A percentile compares a stretch with the other conserved stretches of the same genome.
These are phyloP conservation scores for Boloria euphrosyne DNA, from an alignment of 2,888 invertebrate species.

Conservation along the genomic window DNA sequence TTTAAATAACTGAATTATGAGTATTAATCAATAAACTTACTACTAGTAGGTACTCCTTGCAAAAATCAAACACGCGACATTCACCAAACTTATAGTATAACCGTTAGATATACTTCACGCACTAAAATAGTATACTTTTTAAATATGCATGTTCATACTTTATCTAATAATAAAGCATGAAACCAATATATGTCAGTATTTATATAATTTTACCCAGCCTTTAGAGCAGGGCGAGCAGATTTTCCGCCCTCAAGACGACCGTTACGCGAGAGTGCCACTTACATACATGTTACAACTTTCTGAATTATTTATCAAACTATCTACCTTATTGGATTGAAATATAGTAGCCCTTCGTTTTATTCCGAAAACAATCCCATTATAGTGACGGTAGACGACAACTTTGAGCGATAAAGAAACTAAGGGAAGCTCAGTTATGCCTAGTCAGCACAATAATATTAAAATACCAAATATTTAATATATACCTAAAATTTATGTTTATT, in stretches of 20 bases:
- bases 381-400: constrained; percentile 45
- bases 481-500: too few species aligned
- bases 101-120: too few species aligned
- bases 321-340: constrained; percentile 77
- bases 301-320: constrained; percentile 80
- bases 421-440: constrained; percentile 28
- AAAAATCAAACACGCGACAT: too few species aligned
- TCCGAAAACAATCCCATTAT: constrained; percentile 56
- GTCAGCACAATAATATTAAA: constrained; percentile 31
- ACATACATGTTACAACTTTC: constrained; percentile 78
- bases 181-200: constrained; percentile 61
- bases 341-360: constrained; percentile 56
- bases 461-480: too few species aligned
- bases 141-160: not conserved
- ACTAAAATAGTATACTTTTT: too few species aligned
- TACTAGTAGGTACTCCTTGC: too few species aligned
- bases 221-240: constrained; percentile 55
- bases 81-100: too few species aligned
- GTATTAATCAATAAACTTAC: too few species aligned
- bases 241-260: constrained; percentile 64
- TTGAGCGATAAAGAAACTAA: constrained; percentile 36
- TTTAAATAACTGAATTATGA: too few species aligned
- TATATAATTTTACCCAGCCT: constrained; percentile 67
- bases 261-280: constrained; percentile 75
- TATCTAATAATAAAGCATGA: constrained; percentile 13